Evolutionary conservation across 2,797 vertebrate species (phyloP), one percentile per base, ranked within the genome.

Genomic region (Semotilus atromaculatus): DNA sequence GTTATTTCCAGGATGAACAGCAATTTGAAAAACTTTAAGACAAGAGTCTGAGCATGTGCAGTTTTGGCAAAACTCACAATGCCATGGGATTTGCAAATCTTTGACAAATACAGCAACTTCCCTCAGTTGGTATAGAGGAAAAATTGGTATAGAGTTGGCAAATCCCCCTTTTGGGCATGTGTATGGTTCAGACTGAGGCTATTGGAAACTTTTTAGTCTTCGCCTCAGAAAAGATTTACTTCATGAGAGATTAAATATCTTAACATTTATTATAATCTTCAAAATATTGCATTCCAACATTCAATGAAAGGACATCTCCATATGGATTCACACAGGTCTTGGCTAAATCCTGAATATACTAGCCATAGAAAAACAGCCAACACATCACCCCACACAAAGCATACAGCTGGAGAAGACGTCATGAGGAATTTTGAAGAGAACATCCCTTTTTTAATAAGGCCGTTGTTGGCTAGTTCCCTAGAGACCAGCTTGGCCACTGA

Each of bases 391-490:
- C 6, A 75, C 48, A 55, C 23, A 18, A 76, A 76, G 13, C n/a
- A 7, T 73, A 19, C 18, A 51, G 45, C 26, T 9, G 29, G 7
- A 53, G 29, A 74, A 51, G 14, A 72, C n/a, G 1, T 40, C 21
- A 18, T 26, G 7, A 29, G 74, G 2, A 80, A 48, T 67, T 80
- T 80, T n/a, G 83, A 78, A 78, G 48, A 62, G 66, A 70, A 55
- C 36, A 71, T 80, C 68, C 68, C 85, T 43, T 85, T 58, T 87
- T 80, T 84, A 87, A 83, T 82, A 85, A 84, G 77, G 62, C 45
- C n/a, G 36, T 62, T 60, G 67, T 79, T 55, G 38, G 74, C 43
- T 68, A 43, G 31, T 29, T 38, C 84, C 38, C 82, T 53, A 7
- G 68, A 88, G 85, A 82, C 31, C 78, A 40, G 75, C 72, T 80